Percentiles rank a stretch among this genome's conserved stretches.
Conservation (phyloP, 2,113 vertebrate genomes). For the Gallinago paraguaiae region DNA sequence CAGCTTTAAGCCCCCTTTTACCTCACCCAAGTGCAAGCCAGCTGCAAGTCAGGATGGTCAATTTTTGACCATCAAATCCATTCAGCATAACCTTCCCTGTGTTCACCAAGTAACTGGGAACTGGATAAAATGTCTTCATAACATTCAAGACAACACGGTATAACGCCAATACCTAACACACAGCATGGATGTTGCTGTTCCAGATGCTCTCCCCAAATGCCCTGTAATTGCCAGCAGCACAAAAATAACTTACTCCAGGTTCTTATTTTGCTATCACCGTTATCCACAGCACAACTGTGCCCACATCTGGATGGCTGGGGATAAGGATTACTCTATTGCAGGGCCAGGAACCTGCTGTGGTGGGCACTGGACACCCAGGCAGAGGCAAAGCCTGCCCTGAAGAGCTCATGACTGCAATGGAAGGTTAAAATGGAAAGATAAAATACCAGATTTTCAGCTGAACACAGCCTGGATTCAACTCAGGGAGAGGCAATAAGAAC, state of each 20-base stretch:
- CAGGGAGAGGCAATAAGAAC: background rate
- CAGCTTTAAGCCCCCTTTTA: background rate
- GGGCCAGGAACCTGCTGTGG: background rate
- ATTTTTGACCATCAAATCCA: background rate
- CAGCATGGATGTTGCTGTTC: background rate
- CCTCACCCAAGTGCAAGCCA: background rate
- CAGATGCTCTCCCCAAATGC: background rate
- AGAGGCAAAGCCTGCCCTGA: background rate
- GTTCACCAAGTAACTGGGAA: background rate
- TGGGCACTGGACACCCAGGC: background rate
- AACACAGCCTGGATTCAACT: background rate
- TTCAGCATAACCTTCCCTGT: background rate
- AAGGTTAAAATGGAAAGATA: background rate
- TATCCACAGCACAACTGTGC: rapidly evolving
- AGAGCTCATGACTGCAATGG: background rate
- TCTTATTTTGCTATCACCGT: background rate
- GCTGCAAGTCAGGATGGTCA: background rate
- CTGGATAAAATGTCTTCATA: background rate
- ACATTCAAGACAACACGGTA: background rate
- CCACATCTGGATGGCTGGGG: background rate
- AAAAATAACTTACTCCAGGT: background rate
- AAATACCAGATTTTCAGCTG: background rate
- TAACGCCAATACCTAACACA: background rate
- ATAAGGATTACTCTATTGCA: background rate
- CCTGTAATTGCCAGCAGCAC: background rate